Evolutionary conservation across 2,888 invertebrate genomes (phyloP), one percentile per base, ranked within the genome.

Genomic region (Metalampra italica): DNA sequence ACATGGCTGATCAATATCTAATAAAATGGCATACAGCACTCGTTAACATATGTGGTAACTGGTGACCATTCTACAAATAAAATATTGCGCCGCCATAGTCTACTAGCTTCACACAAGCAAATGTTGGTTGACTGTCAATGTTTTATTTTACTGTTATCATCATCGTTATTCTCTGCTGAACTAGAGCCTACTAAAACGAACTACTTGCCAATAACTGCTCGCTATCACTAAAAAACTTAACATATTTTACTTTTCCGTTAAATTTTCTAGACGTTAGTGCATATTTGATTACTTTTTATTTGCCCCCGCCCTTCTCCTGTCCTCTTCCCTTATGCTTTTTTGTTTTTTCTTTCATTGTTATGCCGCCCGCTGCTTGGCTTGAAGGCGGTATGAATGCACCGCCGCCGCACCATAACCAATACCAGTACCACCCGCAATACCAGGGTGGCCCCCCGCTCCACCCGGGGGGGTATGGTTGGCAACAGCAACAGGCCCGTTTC

Each of bases 351-450:
- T 88, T 87, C 88, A 87, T 88, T 88, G 87, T 85, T 87, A 86
- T 87, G 87, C 86, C 85, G 86, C 76, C 74, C 72, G 84, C 84
- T 80, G 85, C 86, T 88, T 86, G 84, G 87, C 88, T 88, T 88
- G 85, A 88, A 88, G 89, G 88, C 87, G 88, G 89, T 84, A 86
- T 89, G 89, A 89, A 89, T 89, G 88, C 89, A 87, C 89, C 89
- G 88, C 77, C 84, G 72, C 75, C 73, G 73, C 87, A 86, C 83
- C 88, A 89, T 88, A 87, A 87, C 76, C 85, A 82, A 82, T 88
- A 88, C 83, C 85, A 85, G 86, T 86, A 89, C 85, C 87, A 86
- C 81, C 86, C 83, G 62, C 84, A 79, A 78, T 88, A 88, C 82
- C 82, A 78, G 70, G 83, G 85, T 69, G 84, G 82, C 64, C 77